Conservation (phyloP, 2,113 vertebrate species). For the Lasiurus borealis region DNA sequence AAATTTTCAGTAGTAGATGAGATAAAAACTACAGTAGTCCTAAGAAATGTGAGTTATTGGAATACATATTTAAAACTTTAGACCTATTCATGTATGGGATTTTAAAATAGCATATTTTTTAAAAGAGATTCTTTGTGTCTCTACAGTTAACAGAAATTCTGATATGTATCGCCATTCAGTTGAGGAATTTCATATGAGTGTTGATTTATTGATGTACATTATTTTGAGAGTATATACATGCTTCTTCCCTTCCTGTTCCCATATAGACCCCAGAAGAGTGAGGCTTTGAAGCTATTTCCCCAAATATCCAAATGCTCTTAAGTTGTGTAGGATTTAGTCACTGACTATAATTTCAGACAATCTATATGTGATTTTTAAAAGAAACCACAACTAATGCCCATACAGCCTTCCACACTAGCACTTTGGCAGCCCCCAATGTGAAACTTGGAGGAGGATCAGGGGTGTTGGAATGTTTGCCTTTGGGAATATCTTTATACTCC, state of each 20-base stretch:
- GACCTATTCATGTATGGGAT: slow-evolving; percentile 45
- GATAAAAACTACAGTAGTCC: slow-evolving; percentile 64
- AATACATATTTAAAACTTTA: slow-evolving; percentile 57
- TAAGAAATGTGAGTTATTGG: slow-evolving; percentile 53
- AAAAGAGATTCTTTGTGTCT: slow-evolving; percentile 64
- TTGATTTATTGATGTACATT: slow-evolving; percentile 65
- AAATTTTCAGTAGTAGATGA: slow-evolving; percentile 66
- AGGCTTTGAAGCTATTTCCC: slow-evolving; percentile 80
- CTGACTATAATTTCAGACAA: slow-evolving; percentile 59
- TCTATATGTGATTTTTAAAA: slow-evolving; percentile 38
- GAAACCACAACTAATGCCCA: slow-evolving; percentile 14
- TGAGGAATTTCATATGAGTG: slow-evolving; percentile 64
- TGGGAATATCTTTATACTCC: not conserved
- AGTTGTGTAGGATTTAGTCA: slow-evolving; percentile 68
- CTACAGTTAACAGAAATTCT: slow-evolving; percentile 60
- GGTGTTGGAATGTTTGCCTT: not conserved
- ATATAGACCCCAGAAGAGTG: slow-evolving; percentile 77
- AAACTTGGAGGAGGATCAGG: not conserved
- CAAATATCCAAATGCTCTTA: slow-evolving; percentile 77
- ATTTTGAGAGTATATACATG: slow-evolving; percentile 80
- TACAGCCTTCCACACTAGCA: not conserved
- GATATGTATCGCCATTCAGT: slow-evolving; percentile 60
- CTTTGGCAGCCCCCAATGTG: not conserved
- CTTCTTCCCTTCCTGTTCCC: slow-evolving; percentile 72
- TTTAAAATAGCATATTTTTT: slow-evolving; percentile 68